Base-by-base conservation (phyloP, 92 coral and sea anemone species). In the Heliopora coerulea region DNA sequence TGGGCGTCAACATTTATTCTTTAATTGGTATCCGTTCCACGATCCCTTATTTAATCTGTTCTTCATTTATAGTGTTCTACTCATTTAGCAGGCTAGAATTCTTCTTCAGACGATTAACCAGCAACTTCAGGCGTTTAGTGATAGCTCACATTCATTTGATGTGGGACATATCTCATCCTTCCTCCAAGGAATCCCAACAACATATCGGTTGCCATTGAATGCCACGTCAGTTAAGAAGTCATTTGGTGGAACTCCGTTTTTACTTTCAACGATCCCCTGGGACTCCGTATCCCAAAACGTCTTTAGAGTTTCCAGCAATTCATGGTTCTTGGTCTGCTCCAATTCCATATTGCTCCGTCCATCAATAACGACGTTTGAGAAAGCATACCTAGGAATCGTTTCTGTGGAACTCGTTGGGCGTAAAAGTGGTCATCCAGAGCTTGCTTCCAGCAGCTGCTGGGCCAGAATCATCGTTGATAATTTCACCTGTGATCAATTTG, bases 381-480 rank as follows among this genome's bases (percentile, higher is more conserved):
- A n/a, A n/a, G n/a, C n/a, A n/a, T n/a, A n/a, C n/a, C n/a, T n/a
- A n/a, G n/a, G n/a, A n/a, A n/a, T n/a, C n/a, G n/a, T n/a, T n/a
- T n/a, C 31, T 4, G 11, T 56, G 3, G 33, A 6, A 1, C 11
- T 56, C 33, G 61, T 23, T 3, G 29, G 3, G 12, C 52, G 75
- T 75, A 6, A 75, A 78, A 46, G 64, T 29, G 29, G 29, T 64
- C 74, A 78, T 28, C 80, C 89, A n/a, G 1, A 85, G 58, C 65
- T 67, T 85, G 20, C 85, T 75, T 41, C 54, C 65, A 8, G 73
- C 48, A 6, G 87, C 87, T 0, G 83, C 73, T n/a, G 83, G 74
- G 34, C 74, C 74, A 67, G 17, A 21, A 23, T 67, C 74, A 5
- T 59, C 52, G 1, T 48, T 44, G 5, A 67, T 21, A 48, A 67